Evolutionary conservation across 2,797 vertebrate genomes (phyloP), one percentile per base, ranked within the genome.

Genomic region (Gorsachius magnificus): DNA sequence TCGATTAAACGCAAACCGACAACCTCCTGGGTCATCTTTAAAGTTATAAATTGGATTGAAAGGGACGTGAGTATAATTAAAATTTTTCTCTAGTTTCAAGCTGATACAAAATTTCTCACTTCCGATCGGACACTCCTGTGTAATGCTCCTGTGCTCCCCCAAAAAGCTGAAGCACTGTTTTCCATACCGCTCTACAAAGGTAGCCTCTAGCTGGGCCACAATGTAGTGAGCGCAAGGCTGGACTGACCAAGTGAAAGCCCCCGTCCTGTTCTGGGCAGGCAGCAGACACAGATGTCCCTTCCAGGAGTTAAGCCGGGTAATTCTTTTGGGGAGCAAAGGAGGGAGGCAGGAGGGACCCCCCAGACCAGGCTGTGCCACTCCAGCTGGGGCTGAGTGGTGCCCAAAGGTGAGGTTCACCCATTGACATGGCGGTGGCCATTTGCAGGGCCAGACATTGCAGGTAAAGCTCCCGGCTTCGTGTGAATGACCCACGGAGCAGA

Each of bases 41-140:
- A 88, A 90, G 78, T 51, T 71, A 90, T 35, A 87, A 79, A 84
- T 77, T 66, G 64, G 35, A 87, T 80, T 89, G 74, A 66, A 90
- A 83, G 63, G 31, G 46, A 72, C 77, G 38, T 51, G 76, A 82
- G 45, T 68, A 38, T 77, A 93, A 89, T 87, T 95, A 90, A 93
- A 68, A 18, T 57, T 64, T 43, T 76, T 48, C 56, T 69, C 46
- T 45, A 41, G 31, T 89, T 90, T 85, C 65, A 69, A 89, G 69
- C 29, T 61, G 65, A 50, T 36, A 43, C 17, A 70, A 57, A 65
- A 58, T 69, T 65, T 85, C 65, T 86, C 19, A 8, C 65, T 89
- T 88, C 69, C 50, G 78, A 24, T 85, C 31, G 4, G 3, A 48
- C 38, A 60, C 14, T 72, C 53, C 14, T 17, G 10, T 38, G 50